Evolutionary conservation across 2,888 invertebrate genomes (phyloP).

Genomic region (Ectemnius cavifrons): DNA sequence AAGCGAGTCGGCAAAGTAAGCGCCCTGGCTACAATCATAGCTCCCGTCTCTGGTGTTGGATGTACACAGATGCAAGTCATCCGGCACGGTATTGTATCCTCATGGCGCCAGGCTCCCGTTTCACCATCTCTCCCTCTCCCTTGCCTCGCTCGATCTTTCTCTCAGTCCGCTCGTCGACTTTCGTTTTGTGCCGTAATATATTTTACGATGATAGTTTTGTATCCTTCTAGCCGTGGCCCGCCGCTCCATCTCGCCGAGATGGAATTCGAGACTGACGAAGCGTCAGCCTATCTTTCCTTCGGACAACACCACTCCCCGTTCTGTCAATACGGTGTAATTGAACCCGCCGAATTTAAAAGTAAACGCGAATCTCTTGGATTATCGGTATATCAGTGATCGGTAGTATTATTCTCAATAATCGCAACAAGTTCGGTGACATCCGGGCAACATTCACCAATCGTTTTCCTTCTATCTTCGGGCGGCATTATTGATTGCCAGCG

Average conservation of each 20-base stretch:
- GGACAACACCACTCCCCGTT: too few species aligned
- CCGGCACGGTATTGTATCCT: conserved; percentile 71
- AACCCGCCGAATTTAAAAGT: too few species aligned
- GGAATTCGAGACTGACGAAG: background rate
- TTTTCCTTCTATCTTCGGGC: background rate
- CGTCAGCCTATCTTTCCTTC: too few species aligned
- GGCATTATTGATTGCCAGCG: background rate
- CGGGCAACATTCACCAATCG: background rate
- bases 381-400: too few species aligned
- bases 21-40: conserved; percentile 68
- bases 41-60: conserved; percentile 56
- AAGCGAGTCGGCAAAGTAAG: conserved; percentile 47
- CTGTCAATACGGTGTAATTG: too few species aligned
- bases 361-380: too few species aligned
- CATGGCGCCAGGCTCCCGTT: conserved; percentile 77
- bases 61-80: conserved; percentile 75
- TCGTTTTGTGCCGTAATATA: conserved; percentile 6
- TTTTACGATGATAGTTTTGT: conserved; percentile 10
- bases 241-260: background rate
- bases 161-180: conserved; percentile 17
- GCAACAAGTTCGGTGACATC: too few species aligned
- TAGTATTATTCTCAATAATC: too few species aligned
- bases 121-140: conserved; percentile 53
- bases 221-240: background rate
- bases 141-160: conserved; percentile 18